phyloP scores from a whole-genome alignment of 2,888 invertebrate species.

The Coleophora flavipennella region DNA sequence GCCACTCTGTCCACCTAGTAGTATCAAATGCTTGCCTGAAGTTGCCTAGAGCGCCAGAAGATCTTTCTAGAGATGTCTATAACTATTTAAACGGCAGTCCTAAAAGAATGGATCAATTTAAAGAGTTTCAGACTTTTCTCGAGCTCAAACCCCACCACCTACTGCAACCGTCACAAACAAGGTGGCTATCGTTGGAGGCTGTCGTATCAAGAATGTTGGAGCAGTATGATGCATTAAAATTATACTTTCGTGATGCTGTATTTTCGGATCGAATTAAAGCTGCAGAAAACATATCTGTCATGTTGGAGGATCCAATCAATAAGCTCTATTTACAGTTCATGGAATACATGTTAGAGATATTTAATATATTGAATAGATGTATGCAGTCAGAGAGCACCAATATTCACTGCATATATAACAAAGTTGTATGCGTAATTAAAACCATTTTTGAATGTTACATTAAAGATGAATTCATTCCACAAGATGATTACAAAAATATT shows the following conservation, averaged over 20 bases:
- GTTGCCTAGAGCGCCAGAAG: no score
- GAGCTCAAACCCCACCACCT: no score
- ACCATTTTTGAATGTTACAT: constrained; percentile 7
- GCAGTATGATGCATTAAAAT: constrained; percentile 11
- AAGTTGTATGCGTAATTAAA: constrained; percentile 4
- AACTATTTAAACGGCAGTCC: no score
- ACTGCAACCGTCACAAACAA: constrained; percentile 13
- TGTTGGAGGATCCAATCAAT: constrained; percentile 11
- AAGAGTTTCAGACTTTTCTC: no score
- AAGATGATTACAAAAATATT: constrained; percentile 5
- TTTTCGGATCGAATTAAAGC: background rate
- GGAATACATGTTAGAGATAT: constrained; percentile 8
- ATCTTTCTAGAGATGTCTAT: no score
- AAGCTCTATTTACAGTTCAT: constrained; percentile 13
- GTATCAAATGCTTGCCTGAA: no score
- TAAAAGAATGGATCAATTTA: no score
- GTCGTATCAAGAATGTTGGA: constrained; percentile 10
- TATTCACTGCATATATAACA: constrained; percentile 2
- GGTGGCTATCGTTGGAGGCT: constrained; percentile 13
- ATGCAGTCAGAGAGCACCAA: constrained; percentile 9
- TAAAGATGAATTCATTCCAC: constrained; percentile 6
- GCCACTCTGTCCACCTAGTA: no score
- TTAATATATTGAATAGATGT: constrained; percentile 8
- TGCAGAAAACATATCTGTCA: constrained; percentile 6
- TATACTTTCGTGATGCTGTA: constrained; percentile 4